Conservation (phyloP, 2,113 vertebrate genomes). For the Meles meles region DNA sequence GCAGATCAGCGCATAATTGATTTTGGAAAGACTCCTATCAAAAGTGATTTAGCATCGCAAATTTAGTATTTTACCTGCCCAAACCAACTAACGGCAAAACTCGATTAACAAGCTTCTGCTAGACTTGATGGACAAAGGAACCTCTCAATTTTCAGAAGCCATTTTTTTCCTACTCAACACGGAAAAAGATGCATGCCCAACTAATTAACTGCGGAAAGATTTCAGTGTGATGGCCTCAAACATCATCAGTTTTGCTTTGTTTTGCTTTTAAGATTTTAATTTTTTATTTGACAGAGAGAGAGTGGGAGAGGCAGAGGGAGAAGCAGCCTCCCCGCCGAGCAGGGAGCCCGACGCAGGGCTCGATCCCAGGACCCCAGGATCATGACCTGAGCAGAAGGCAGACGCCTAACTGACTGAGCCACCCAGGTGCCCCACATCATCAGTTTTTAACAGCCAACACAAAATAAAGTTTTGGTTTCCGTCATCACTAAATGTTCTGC, state of each 20-base stretch:
- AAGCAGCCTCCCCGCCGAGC: too few relatives aligned
- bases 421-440: neutral
- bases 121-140: neutral
- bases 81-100: neutral
- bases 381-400: too few relatives aligned
- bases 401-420: too few relatives aligned
- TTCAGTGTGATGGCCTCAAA: neutral
- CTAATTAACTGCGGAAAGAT: neutral
- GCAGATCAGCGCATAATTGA: conserved; percentile 23
- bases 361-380: too few relatives aligned
- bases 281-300: too few relatives aligned
- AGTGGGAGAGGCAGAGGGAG: too few relatives aligned
- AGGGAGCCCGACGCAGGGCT: too few relatives aligned
- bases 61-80: neutral
- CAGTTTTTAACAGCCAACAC: neutral
- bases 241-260: neutral
- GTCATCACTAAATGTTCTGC: neutral
- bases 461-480: neutral
- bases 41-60: conserved; percentile 25
- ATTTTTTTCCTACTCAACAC: neutral
- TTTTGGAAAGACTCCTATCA: conserved; percentile 1
- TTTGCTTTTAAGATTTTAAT: too few relatives aligned
- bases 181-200: neutral
- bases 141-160: neutral
- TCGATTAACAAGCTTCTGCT: neutral